Percentiles rank a stretch among this genome's conserved stretches.
Evolutionary conservation across 2,888 invertebrate species (phyloP).

Genomic region (Drosophila histrio): DNA sequence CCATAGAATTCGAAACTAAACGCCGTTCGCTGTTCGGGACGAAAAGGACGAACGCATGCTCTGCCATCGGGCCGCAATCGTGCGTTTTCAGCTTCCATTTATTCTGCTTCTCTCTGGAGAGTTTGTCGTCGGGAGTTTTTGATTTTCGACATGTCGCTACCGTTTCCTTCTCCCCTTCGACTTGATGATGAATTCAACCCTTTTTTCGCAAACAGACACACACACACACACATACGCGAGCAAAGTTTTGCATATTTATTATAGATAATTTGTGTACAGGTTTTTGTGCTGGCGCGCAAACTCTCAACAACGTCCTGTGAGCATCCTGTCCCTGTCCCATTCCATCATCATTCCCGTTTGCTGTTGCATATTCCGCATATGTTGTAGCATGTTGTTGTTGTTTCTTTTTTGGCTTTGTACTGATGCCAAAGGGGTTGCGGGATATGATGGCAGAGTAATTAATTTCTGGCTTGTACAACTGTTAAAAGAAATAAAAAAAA

Average conservation of each 20-base stretch:
- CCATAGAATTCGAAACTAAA: conserved; percentile 47
- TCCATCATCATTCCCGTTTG: conserved; percentile 25
- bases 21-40: conserved; percentile 23
- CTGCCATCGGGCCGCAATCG: conserved; percentile 42
- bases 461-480: conserved; percentile 64
- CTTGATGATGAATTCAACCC: conserved; percentile 59
- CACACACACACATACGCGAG: conserved; percentile 16
- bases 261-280: conserved; percentile 81
- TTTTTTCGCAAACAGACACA: conserved; percentile 34
- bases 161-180: conserved; percentile 23
- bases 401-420: conserved; percentile 21
- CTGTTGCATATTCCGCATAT: conserved; percentile 62
- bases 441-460: conserved; percentile 51
- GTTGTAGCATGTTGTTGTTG: conserved; percentile 33
- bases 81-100: conserved; percentile 66
- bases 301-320: conserved; percentile 73
- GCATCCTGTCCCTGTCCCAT: conserved; percentile 45
- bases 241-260: conserved; percentile 79
- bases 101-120: conserved; percentile 68
- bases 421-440: conserved; percentile 16
- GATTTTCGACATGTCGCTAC: conserved; percentile 76
- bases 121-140: conserved; percentile 69
- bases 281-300: conserved; percentile 79
- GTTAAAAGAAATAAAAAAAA: conserved; percentile 14
- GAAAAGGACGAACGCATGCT: conserved; percentile 36